Evolutionary conservation across 2,113 vertebrate species (phyloP).

Genomic region (Tragelaphus scriptus): DNA sequence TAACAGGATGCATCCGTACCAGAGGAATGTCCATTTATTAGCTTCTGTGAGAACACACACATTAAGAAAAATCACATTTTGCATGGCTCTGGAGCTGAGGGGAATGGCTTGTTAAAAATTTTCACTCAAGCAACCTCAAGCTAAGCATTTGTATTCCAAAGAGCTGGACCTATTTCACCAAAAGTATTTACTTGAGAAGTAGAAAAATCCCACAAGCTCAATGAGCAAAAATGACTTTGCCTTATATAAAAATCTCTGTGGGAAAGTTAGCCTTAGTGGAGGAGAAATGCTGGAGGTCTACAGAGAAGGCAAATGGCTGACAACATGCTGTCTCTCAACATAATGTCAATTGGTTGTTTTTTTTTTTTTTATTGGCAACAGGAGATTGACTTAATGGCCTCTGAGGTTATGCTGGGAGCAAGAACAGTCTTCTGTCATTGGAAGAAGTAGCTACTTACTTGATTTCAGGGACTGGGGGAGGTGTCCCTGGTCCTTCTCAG

Average conservation of each 20-base stretch:
- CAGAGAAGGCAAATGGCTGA: constrained; percentile 23
- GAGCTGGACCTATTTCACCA: background rate
- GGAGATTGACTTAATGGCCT: background rate
- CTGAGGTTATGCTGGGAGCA: background rate
- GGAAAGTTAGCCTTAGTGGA: constrained; percentile 31
- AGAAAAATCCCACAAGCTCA: constrained; percentile 14
- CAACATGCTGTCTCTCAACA: background rate
- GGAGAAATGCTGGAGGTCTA: constrained; percentile 26
- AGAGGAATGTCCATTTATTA: constrained; percentile 20
- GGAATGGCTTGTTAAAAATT: constrained; percentile 62
- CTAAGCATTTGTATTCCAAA: constrained; percentile 44
- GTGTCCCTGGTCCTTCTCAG: background rate
- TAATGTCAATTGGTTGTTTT: background rate
- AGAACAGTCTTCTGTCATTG: background rate
- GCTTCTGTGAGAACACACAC: background rate
- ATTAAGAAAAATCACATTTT: constrained; percentile 58
- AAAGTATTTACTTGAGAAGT: constrained; percentile 1
- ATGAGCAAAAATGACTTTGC: constrained; percentile 6
- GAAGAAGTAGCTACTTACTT: background rate
- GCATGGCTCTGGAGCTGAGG: constrained; percentile 43
- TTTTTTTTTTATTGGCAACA: background rate
- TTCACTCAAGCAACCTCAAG: constrained; percentile 56
- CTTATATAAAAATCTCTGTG: background rate
- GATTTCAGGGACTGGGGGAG: background rate
- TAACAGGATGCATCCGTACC: constrained; percentile 36